A percentile compares a stretch with the other conserved stretches of the same genome.
phyloP scores from a whole-genome alignment of 2,888 invertebrate genomes.

The Vesta saturnalis region DNA sequence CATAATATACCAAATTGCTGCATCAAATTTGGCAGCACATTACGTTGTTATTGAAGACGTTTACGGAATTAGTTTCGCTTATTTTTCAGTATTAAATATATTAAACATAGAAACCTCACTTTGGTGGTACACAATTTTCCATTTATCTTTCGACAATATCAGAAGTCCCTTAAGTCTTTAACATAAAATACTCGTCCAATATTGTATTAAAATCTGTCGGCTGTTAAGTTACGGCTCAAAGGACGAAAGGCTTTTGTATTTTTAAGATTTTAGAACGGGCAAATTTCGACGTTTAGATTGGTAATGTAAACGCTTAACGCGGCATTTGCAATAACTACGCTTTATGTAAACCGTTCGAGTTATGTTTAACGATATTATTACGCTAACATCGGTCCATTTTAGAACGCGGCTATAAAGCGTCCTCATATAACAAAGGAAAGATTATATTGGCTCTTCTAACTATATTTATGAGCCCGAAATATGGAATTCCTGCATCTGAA shows the following conservation, averaged over 20 bases:
- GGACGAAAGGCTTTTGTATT: neutral
- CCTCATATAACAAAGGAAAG: slow-evolving; percentile 41
- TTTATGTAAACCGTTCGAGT: slow-evolving; percentile 29
- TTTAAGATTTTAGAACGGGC: slow-evolving; percentile 2
- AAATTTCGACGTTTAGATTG: slow-evolving; percentile 25
- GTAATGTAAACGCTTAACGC: slow-evolving; percentile 30
- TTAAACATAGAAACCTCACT: neutral
- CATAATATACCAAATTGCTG: no score
- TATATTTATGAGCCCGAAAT: slow-evolving; percentile 40
- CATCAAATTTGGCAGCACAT: no score
- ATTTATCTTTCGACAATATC: neutral
- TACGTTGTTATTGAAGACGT: neutral
- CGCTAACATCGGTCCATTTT: slow-evolving; percentile 35
- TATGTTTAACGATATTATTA: slow-evolving; percentile 40
- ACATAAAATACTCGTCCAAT: slow-evolving; percentile 1
- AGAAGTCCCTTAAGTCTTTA: slow-evolving; percentile 1
- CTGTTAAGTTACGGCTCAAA: no score
- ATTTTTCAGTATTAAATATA: neutral
- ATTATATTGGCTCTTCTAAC: slow-evolving; percentile 41
- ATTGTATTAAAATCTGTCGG: neutral
- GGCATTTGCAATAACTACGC: slow-evolving; percentile 35
- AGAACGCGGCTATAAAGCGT: slow-evolving; percentile 34
- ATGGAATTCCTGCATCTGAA: slow-evolving; percentile 41
- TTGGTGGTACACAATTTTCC: no score
- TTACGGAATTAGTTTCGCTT: neutral